Conservation (phyloP, 1,140 invertebrate genomes). For the Drosophila kikkawai region DNA sequence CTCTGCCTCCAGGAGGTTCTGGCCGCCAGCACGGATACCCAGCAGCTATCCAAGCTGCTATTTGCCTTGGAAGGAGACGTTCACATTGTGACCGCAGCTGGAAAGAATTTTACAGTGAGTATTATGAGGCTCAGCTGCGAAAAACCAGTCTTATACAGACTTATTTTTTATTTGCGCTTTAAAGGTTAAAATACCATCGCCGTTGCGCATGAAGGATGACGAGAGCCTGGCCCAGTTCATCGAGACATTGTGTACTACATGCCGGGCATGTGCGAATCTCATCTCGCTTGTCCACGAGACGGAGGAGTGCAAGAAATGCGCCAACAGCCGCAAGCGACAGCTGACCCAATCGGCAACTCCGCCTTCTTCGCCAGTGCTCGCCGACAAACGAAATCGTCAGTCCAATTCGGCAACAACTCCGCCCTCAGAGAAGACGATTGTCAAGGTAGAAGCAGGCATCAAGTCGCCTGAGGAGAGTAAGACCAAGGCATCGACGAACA, state of each 20-base stretch:
- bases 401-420: constrained; percentile 54
- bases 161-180: background rate
- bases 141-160: background rate
- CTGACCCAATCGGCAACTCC: constrained; percentile 61
- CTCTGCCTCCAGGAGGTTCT: constrained; percentile 82
- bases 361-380: constrained; percentile 70
- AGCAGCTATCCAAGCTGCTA: constrained; percentile 78
- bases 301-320: constrained; percentile 84
- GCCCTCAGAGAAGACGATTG: constrained; percentile 46
- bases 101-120: constrained; percentile 84
- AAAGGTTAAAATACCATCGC: constrained; percentile 83
- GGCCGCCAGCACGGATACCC: constrained; percentile 82
- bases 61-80: constrained; percentile 83
- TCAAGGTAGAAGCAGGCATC: constrained; percentile 59
- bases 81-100: constrained; percentile 84
- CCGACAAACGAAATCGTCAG: constrained; percentile 70
- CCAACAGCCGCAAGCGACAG: constrained; percentile 67
- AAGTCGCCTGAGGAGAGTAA: constrained; percentile 47
- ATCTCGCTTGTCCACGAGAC: constrained; percentile 82
- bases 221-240: constrained; percentile 81
- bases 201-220: constrained; percentile 79
- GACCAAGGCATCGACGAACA: constrained; percentile 43
- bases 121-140: background rate
- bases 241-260: constrained; percentile 82
- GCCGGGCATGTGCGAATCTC: constrained; percentile 83